Base-by-base conservation (phyloP, 2,113 vertebrate genomes). In the Toxotes chatareus region DNA sequence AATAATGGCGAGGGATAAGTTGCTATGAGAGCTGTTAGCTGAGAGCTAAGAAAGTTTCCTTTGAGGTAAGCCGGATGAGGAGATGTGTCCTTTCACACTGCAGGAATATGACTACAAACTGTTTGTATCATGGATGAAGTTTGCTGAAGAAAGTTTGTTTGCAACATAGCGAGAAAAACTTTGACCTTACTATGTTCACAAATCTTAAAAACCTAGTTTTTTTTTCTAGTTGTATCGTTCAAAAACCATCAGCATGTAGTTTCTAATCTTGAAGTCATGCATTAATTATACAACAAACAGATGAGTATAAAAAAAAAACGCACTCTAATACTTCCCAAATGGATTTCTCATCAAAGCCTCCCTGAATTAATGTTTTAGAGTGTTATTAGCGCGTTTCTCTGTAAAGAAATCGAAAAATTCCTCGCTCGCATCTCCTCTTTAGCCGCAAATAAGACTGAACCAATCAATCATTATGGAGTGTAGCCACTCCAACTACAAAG, bases 241-340 rank as follows among this genome's bases (percentile, higher is more conserved):
- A 86, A 64, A 83, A 84, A 79, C 71, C 79, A 89, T 90, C 86
- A 90, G 76, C 72, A 86, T 60, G 82, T 51, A 51, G 49, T 66
- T 81, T 79, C 42, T 86, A 79, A 90, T 88, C 78, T 83, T 82
- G 62, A 90, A 83, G 73, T 91, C 72, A 89, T 84, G 74, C 86
- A 93, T 94, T 93, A 94, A 94, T 93, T 91, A 93, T 91, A 91
- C 80, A 93, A 92, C 90, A 92, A 92, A 91, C 80, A 87, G 69
- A 27, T 46, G 9, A 27, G 32, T 68, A 51, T 31, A 17, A 31
- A 72, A 73, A 83, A 82, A 78, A 81, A 62, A 63, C 79, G 84
- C 84, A 91, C 11, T 70, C 65, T 89, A 78, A 87, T 90, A 86
- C 42, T 69, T 92, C 84, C 87, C 57, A 7, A 82, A 87, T 60